Evolutionary conservation across 2,888 invertebrate species (phyloP).

Genomic region (Xanthostigma xanthostigma): DNA sequence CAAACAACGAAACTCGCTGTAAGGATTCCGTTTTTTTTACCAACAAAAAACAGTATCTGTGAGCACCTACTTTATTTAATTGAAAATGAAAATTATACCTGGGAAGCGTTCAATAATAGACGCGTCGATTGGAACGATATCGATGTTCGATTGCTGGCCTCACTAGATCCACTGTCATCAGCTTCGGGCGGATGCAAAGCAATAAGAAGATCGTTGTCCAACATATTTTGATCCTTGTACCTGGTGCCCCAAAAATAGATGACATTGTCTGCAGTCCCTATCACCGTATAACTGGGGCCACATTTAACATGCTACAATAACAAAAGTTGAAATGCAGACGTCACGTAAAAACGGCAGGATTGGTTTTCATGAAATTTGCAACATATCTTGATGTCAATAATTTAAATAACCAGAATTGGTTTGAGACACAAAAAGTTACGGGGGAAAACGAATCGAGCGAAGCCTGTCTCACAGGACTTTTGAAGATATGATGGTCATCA

Average conservation of each 20-base stretch:
- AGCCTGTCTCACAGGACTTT: too few species aligned
- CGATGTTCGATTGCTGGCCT: slow-evolving; percentile 1
- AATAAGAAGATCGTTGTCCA: slow-evolving; percentile 4
- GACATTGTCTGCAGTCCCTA: slow-evolving; percentile 46
- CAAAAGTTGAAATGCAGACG: not conserved
- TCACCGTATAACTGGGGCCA: slow-evolving; percentile 49
- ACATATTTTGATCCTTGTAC: slow-evolving; percentile 24
- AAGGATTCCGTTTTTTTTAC: too few species aligned
- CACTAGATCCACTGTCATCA: slow-evolving; percentile 5
- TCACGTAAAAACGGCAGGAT: too few species aligned
- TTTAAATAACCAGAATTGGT: too few species aligned
- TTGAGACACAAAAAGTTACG: too few species aligned
- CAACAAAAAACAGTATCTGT: too few species aligned
- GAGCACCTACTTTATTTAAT: too few species aligned
- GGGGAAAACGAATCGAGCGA: too few species aligned
- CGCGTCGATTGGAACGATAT: not conserved
- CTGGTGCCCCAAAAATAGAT: slow-evolving; percentile 54
- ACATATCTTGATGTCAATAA: too few species aligned
- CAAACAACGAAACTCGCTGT: too few species aligned
- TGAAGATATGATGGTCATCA: too few species aligned
- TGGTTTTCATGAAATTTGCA: too few species aligned
- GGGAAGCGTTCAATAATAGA: not conserved
- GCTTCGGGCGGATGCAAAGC: slow-evolving; percentile 8
- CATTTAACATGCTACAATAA: slow-evolving; percentile 40
- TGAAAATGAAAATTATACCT: not conserved